Percentiles rank a stretch among this genome's conserved stretches.
Conservation (phyloP, 1,140 invertebrate genomes). For the Calosoma granatense region DNA sequence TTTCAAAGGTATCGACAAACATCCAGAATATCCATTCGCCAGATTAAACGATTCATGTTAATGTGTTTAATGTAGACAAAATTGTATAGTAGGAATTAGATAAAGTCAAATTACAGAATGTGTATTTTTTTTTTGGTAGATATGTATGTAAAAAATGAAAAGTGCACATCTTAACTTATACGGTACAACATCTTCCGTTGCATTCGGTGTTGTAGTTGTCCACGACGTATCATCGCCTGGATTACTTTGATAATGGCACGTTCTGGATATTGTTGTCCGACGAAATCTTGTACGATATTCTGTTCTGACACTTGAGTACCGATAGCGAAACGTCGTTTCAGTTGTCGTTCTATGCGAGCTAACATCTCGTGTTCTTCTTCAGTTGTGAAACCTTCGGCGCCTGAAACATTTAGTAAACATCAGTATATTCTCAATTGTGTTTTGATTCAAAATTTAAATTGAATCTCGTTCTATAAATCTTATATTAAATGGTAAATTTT, state of each 20-base stretch:
- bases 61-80: not conserved
- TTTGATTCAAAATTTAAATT: not conserved
- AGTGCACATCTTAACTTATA: constrained; percentile 63
- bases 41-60: not conserved
- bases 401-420: constrained; percentile 38
- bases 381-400: constrained; percentile 93
- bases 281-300: constrained; percentile 89
- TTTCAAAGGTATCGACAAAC: constrained; percentile 44
- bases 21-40: constrained; percentile 45
- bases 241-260: constrained; percentile 81
- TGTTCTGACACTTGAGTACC: constrained; percentile 94
- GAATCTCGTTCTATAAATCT: too few species aligned
- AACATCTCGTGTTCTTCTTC: constrained; percentile 89
- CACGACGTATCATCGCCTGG: constrained; percentile 85
- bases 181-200: constrained; percentile 96
- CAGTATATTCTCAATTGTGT: constrained; percentile 13
- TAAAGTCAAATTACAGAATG: not conserved
- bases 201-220: constrained; percentile 89
- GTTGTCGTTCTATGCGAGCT: constrained; percentile 82
- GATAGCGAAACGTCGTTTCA: constrained; percentile 90
- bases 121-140: too few species aligned
- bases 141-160: too few species aligned
- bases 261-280: constrained; percentile 88
- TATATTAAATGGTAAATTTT: not conserved
- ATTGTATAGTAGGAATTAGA: not conserved